Base-by-base conservation (phyloP, 2,888 invertebrate genomes). In the Scaptomyza reducta region DNA sequence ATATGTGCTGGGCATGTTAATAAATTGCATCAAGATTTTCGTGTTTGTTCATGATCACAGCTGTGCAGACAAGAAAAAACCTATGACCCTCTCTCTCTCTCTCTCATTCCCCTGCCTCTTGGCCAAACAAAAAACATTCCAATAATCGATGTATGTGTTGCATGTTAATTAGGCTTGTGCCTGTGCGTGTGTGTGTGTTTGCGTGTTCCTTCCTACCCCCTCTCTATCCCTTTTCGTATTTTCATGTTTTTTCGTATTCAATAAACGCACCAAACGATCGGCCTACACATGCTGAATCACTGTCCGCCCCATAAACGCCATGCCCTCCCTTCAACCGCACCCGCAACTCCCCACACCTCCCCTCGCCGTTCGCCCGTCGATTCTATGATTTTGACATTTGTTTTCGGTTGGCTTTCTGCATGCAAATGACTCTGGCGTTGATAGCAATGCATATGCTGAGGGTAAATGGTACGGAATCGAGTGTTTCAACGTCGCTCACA, bases 371-470 rank as follows among this genome's bases (percentile, higher is more conserved):
- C 53, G 29, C 57, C 51, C 46, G 69, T 72, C 61, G 67, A 65
- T 79, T 82, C 82, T 77, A 83, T 88, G 82, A 87, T 88, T 87
- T 83, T 79, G 88, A 83, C 88, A 83, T 86, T 87, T 88, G 82
- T 86, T 86, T 85, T 86, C 22, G 75, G 50, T 49, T 63, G 64
- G 65, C 65, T 60, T 71, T 83, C 40, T 88, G 88, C 82, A 83
- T 83, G 82, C 82, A 83, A 83, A 88, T 88, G 88, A 83, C 77
- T 59, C 60, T 62, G 63, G 63, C 60, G 70, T 82, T 73, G 73
- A 83, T 70, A 80, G 75, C 70, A 83, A 61, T 63, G 73, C 53
- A 74, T 70, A 60, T 55, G 69, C 47, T 66, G 71, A 6, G 18
- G 14, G 45, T 46, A 41, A 65, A 56, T 65, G 66, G 55, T 47